Evolutionary conservation across 2,113 vertebrate genomes (phyloP).

Genomic region (Chaenocephalus aceratus): DNA sequence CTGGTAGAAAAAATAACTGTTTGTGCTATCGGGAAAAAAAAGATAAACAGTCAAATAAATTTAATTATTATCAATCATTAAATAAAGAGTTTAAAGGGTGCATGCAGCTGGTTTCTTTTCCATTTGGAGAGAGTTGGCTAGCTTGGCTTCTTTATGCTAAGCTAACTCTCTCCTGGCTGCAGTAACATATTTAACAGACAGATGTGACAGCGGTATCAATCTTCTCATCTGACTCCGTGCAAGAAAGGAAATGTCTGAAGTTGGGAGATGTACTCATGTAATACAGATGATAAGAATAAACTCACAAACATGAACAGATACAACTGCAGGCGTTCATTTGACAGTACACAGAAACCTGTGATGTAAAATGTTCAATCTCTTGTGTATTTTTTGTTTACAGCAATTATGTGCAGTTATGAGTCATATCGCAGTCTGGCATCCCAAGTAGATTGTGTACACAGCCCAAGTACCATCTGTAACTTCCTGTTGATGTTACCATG

Average conservation of each 20-base stretch:
- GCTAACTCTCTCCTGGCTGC: not conserved
- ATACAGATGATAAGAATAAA: slow-evolving; percentile 1
- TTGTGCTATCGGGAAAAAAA: not conserved
- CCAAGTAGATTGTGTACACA: slow-evolving; percentile 73
- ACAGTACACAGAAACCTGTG: slow-evolving; percentile 53
- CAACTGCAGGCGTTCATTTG: slow-evolving; percentile 5
- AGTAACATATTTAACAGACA: not conserved
- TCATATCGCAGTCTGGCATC: slow-evolving; percentile 80
- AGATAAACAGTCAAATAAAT: no score
- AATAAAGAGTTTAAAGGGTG: not conserved
- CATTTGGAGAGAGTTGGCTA: not conserved
- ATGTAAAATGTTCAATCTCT: slow-evolving; percentile 65
- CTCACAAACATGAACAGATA: slow-evolving; percentile 9
- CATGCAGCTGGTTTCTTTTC: not conserved
- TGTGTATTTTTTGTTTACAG: slow-evolving; percentile 72
- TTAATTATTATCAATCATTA: not conserved
- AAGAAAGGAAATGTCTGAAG: not conserved
- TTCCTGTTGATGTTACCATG: slow-evolving; percentile 81
- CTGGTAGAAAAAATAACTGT: not conserved
- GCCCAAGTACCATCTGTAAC: slow-evolving; percentile 64
- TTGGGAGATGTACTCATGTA: not conserved
- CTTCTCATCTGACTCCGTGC: not conserved
- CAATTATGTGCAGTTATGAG: slow-evolving; percentile 78
- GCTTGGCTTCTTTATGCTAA: not conserved
- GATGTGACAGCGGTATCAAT: not conserved